Conservation (phyloP, 1,140 invertebrate species). For the Apis mellifera region Amel_HAv3.1 CM009938.2:4973501-4974000, state of each 20-base stretch:
- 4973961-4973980: conserved; percentile 20
- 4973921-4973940: background rate
- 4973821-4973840: background rate
- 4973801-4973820: conserved; percentile 16
- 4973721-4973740: background rate
- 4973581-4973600: too few species aligned
- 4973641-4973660: too few species aligned
- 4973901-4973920: conserved; percentile 24
- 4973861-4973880: conserved; percentile 31
- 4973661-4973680: too few species aligned
- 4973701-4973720: too few species aligned
- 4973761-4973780: conserved; percentile 11
- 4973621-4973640: too few species aligned
- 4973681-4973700: too few species aligned
- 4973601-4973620: too few species aligned
- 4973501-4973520: too few species aligned
- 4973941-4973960: background rate
- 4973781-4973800: conserved; percentile 1
- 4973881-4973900: conserved; percentile 28
- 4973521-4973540: too few species aligned
- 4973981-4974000: conserved; percentile 20
- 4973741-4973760: conserved; percentile 10
- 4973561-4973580: too few species aligned
- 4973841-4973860: conserved; percentile 7
- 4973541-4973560: too few species aligned